phyloP scores from a whole-genome alignment of 2,888 invertebrate genomes.

The Kuschelorhynchus macadamiae region DNA sequence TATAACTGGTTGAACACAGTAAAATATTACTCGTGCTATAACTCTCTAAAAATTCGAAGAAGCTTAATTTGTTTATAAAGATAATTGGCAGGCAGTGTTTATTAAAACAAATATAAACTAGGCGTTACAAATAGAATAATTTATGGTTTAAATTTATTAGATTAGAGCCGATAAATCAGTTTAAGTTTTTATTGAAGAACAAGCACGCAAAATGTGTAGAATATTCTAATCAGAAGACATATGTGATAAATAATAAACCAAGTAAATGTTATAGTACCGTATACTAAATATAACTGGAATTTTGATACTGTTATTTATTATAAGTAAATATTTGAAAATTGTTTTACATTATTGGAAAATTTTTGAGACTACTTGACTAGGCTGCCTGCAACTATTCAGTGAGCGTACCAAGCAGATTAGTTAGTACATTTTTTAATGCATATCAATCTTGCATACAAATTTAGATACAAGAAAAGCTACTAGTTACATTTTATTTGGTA shows the following conservation, averaged over 20 bases:
- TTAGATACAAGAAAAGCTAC: too few species aligned
- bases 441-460: too few species aligned
- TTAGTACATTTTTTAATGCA: too few species aligned
- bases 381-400: too few species aligned
- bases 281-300: constrained; percentile 26
- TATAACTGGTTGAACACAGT: too few species aligned
- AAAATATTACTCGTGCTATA: too few species aligned
- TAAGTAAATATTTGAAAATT: neutral
- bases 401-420: too few species aligned
- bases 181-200: constrained; percentile 26
- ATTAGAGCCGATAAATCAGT: constrained; percentile 42
- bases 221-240: constrained; percentile 24
- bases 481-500: too few species aligned
- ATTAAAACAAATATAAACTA: constrained; percentile 46
- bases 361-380: too few species aligned
- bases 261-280: constrained; percentile 26
- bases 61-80: constrained; percentile 40
- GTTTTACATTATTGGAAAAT: neutral
- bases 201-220: constrained; percentile 28
- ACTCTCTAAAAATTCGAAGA: constrained; percentile 22
- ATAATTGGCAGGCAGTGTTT: constrained; percentile 43
- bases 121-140: constrained; percentile 43
- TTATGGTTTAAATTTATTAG: constrained; percentile 41
- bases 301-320: neutral
- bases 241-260: constrained; percentile 22